These are phyloP conservation scores for Cerceris ruficornis DNA, from an alignment of 2,888 invertebrate genomes.

Conservation along the genomic window DNA sequence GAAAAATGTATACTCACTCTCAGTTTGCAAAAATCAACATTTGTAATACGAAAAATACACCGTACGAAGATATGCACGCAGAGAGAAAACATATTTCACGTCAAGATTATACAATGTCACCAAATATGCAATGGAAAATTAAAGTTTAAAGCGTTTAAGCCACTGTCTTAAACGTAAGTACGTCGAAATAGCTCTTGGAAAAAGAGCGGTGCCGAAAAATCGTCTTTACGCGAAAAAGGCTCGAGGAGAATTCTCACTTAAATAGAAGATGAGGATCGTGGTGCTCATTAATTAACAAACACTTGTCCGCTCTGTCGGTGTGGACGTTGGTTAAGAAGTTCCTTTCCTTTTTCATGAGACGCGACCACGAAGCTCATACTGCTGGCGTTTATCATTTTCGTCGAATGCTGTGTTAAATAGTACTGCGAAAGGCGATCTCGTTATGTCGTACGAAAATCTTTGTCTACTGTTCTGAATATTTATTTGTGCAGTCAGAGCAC, in stretches of 20 bases:
- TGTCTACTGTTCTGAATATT: background rate
- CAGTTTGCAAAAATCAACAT: too few species aligned
- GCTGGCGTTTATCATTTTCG: constrained; percentile 5
- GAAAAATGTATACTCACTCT: too few species aligned
- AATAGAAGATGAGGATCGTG: background rate
- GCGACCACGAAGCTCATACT: constrained; percentile 5
- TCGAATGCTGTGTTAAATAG: background rate
- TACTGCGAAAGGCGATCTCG: background rate
- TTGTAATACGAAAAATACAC: too few species aligned
- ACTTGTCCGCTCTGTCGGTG: background rate
- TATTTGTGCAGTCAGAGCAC: background rate
- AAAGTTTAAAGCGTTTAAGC: too few species aligned
- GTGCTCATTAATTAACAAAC: constrained; percentile 11
- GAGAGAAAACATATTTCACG: too few species aligned
- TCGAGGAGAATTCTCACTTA: background rate
- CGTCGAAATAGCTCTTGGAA: background rate
- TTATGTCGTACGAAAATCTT: background rate
- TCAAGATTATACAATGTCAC: too few species aligned
- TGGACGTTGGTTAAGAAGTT: constrained; percentile 13
- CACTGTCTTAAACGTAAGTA: too few species aligned
- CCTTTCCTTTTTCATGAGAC: constrained; percentile 7
- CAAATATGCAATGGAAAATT: too few species aligned
- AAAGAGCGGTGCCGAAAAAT: background rate
- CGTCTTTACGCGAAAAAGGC: background rate
- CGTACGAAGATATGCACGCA: too few species aligned